Conservation (phyloP, 2,113 vertebrate genomes). For the crab-eating macaque (Macaca fascicularis) region T2T-MFA8v1.1 NC_088376.1:93225001-93225500, state of each 20-base stretch:
- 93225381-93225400: neutral
- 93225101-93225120: neutral
- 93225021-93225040: neutral
- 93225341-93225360: neutral
- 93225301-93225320: neutral
- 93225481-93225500: neutral
- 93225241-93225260: neutral
- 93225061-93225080: neutral
- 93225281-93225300: neutral
- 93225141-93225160: neutral
- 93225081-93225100: neutral
- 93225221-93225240: neutral
- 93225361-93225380: neutral
- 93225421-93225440: neutral
- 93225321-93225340: neutral
- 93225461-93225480: neutral
- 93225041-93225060: neutral
- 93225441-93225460: neutral
- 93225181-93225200: neutral
- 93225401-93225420: neutral
- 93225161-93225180: neutral
- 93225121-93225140: neutral
- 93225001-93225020: neutral
- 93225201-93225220: neutral
- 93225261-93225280: neutral